These are phyloP conservation scores for Cryptops parisi DNA, from an alignment of 2,888 invertebrate genomes.

Conservation along the genomic window DNA sequence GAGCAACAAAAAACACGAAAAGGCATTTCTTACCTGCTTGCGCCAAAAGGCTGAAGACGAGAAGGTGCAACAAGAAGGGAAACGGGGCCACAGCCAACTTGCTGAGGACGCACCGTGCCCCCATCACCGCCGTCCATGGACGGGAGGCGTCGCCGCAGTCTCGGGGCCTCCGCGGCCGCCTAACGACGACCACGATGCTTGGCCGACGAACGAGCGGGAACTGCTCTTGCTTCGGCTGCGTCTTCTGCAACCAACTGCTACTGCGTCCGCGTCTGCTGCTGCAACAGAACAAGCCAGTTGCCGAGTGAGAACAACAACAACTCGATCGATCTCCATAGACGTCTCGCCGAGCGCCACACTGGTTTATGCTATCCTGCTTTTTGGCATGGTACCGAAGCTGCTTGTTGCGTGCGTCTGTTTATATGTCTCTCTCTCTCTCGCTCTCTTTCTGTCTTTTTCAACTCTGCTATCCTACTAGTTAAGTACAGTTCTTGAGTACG, in stretches of 20 bases:
- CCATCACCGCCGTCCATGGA: constrained; percentile 17
- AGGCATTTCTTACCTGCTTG: constrained; percentile 10
- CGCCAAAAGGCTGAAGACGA: constrained; percentile 6
- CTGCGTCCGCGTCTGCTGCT: too few species aligned
- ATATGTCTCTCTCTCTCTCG: too few species aligned
- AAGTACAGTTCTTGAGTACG: too few species aligned
- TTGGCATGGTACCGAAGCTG: too few species aligned
- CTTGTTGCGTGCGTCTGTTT: too few species aligned
- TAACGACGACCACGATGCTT: not conserved
- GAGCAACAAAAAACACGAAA: not conserved
- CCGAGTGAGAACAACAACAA: too few species aligned
- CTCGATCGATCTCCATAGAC: not conserved
- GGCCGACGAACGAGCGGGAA: not conserved
- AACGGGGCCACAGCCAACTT: constrained; percentile 17
- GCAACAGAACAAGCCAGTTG: too few species aligned
- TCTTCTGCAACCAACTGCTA: too few species aligned
- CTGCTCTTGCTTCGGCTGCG: not conserved
- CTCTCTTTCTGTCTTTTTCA: too few species aligned
- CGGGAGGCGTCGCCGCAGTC: not conserved
- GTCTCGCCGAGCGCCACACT: not conserved
- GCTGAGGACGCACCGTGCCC: constrained; percentile 16
- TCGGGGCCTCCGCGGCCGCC: not conserved
- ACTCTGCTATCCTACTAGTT: too few species aligned
- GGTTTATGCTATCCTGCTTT: not conserved
- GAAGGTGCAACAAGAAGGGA: constrained; percentile 4